These are phyloP conservation scores for Tautogolabrus adspersus DNA, from an alignment of 2,113 vertebrate genomes.

Conservation along the genomic window DNA sequence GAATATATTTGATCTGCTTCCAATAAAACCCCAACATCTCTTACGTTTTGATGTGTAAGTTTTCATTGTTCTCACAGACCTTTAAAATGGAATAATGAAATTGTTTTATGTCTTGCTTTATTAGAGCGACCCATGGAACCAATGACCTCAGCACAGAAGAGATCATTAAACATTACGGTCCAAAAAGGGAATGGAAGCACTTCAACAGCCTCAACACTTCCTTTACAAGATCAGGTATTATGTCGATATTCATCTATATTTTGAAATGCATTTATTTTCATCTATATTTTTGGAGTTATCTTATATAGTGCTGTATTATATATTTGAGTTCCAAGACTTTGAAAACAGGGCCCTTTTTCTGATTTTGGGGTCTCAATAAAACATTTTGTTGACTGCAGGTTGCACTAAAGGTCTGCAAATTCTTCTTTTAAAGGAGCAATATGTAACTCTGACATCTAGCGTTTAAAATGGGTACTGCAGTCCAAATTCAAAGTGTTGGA, in stretches of 20 bases:
- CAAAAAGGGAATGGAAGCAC: constrained; percentile 90
- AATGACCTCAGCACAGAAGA: constrained; percentile 87
- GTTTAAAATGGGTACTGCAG: too few species aligned
- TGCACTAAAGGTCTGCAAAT: too few species aligned
- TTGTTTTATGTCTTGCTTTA: constrained; percentile 24
- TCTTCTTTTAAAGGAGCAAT: too few species aligned
- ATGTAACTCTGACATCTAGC: too few species aligned
- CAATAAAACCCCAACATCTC: background rate
- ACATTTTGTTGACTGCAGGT: too few species aligned
- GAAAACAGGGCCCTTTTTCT: too few species aligned
- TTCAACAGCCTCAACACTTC: constrained; percentile 88
- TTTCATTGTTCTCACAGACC: background rate
- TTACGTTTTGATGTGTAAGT: background rate
- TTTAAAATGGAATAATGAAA: background rate
- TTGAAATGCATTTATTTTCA: too few species aligned
- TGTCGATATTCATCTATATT: background rate
- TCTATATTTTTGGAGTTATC: too few species aligned
- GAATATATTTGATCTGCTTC: background rate
- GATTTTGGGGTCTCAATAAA: too few species aligned
- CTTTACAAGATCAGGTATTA: constrained; percentile 90
- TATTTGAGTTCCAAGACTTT: too few species aligned
- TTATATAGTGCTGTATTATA: background rate
- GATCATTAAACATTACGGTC: constrained; percentile 87
- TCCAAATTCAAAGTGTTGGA: too few species aligned
- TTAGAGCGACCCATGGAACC: constrained; percentile 92